Conservation (phyloP, 2,888 invertebrate genomes). For the Cephus rjabovi region DNA sequence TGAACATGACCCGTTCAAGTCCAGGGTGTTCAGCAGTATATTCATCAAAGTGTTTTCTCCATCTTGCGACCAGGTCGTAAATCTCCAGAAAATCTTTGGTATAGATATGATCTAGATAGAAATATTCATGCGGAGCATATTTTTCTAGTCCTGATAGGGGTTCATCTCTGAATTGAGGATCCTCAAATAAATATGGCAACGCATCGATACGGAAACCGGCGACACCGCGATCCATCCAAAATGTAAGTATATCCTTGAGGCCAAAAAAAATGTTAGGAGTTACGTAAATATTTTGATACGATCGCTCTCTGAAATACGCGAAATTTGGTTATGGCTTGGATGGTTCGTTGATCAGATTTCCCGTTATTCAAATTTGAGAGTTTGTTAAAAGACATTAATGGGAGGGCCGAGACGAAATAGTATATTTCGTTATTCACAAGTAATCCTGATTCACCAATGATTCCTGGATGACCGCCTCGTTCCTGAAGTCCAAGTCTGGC, state of each 20-base stretch:
- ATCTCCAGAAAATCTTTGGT: conserved; percentile 73
- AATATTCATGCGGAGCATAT: conserved; percentile 65
- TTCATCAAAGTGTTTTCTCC: conserved; percentile 71
- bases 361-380: too few relatives aligned
- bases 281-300: too few relatives aligned
- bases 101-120: conserved; percentile 73
- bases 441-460: too few relatives aligned
- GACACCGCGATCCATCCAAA: conserved; percentile 86
- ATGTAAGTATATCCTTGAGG: conserved; percentile 74
- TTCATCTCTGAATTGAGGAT: conserved; percentile 70
- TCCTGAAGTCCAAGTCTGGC: conserved; percentile 7
- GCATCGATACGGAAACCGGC: conserved; percentile 91
- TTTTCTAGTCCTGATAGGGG: conserved; percentile 66
- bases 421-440: too few relatives aligned
- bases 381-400: too few relatives aligned
- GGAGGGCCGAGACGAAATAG: too few relatives aligned
- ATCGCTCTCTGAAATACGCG: too few relatives aligned
- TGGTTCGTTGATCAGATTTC: too few relatives aligned
- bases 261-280: background rate
- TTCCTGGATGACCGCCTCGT: conserved; percentile 5
- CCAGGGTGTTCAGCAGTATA: conserved; percentile 52
- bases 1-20: too few relatives aligned
- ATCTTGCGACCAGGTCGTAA: conserved; percentile 71
- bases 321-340: too few relatives aligned
- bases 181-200: conserved; percentile 75